Conservation (phyloP, 2,113 vertebrate species). For the Lagopus leucura region DNA sequence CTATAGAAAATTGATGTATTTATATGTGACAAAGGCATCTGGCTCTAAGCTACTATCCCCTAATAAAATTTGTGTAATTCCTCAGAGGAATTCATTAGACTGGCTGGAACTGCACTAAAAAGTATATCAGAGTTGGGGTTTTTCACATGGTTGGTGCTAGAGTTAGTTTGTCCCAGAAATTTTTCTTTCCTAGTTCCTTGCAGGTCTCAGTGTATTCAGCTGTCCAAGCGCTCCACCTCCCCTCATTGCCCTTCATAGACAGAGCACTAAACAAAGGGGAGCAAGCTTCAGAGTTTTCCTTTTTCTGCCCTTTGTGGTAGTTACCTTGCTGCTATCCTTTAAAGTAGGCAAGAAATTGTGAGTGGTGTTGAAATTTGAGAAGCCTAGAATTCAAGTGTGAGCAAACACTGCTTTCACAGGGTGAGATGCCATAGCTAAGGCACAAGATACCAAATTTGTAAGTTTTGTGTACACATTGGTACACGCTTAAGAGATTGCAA, state of each 20-base stretch:
- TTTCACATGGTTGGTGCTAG: fast-evolving
- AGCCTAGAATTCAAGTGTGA: neutral
- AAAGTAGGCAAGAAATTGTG: fast-evolving
- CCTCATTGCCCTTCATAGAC: neutral
- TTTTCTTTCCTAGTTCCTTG: neutral
- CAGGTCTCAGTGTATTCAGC: fast-evolving
- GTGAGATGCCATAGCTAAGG: fast-evolving
- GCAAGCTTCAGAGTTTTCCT: neutral
- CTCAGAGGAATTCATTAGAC: neutral
- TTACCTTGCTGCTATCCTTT: neutral
- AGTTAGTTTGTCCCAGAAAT: neutral
- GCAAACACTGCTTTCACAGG: neutral
- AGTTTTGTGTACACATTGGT: fast-evolving
- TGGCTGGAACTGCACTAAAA: neutral
- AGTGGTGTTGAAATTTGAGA: fast-evolving
- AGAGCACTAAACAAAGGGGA: neutral
- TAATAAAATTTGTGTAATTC: neutral
- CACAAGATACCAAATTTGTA: too few relatives aligned
- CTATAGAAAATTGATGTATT: neutral
- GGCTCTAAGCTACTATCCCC: neutral
- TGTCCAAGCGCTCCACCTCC: neutral
- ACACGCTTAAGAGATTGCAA: fast-evolving
- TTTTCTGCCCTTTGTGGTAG: fast-evolving
- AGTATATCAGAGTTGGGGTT: neutral
- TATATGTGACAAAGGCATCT: neutral